Evolutionary conservation across 2,888 invertebrate genomes (phyloP).

Genomic region (Leucozona laternaria): DNA sequence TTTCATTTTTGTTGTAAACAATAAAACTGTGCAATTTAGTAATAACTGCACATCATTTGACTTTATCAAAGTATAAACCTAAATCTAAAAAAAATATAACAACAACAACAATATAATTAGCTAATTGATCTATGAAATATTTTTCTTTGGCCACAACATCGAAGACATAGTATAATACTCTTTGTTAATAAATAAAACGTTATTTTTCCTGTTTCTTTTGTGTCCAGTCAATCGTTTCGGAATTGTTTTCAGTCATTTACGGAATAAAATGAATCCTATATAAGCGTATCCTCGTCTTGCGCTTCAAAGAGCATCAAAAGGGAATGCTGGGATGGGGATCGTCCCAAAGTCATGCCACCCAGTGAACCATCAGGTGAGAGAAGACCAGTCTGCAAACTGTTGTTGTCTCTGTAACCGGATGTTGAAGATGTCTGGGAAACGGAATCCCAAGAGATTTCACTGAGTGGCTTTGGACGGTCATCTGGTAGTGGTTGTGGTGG

Average conservation of each 20-base stretch:
- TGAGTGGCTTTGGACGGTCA: slow-evolving; percentile 80
- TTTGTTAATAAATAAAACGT: neutral
- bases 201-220: slow-evolving; percentile 24
- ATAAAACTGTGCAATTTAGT: slow-evolving; percentile 17
- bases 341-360: slow-evolving; percentile 87
- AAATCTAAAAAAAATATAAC: slow-evolving; percentile 8
- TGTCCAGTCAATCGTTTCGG: slow-evolving; percentile 47
- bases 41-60: slow-evolving; percentile 19
- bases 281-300: slow-evolving; percentile 94
- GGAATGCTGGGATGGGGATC: slow-evolving; percentile 91
- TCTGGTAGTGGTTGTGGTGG: slow-evolving; percentile 77
- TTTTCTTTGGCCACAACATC: slow-evolving; percentile 59
- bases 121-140: slow-evolving; percentile 27
- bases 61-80: slow-evolving; percentile 67
- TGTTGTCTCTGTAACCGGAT: slow-evolving; percentile 92
- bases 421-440: slow-evolving; percentile 93
- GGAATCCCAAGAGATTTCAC: slow-evolving; percentile 92
- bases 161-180: slow-evolving; percentile 39
- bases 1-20: slow-evolving; percentile 36
- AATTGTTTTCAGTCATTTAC: slow-evolving; percentile 46
- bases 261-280: slow-evolving; percentile 85
- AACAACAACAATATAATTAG: slow-evolving; percentile 18
- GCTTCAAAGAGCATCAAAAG: slow-evolving; percentile 90
- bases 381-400: slow-evolving; percentile 84
- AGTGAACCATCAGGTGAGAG: slow-evolving; percentile 85